Evolutionary conservation across 2,888 invertebrate species (phyloP), one percentile per base, ranked within the genome.

Genomic region (Bombylius discolor): DNA sequence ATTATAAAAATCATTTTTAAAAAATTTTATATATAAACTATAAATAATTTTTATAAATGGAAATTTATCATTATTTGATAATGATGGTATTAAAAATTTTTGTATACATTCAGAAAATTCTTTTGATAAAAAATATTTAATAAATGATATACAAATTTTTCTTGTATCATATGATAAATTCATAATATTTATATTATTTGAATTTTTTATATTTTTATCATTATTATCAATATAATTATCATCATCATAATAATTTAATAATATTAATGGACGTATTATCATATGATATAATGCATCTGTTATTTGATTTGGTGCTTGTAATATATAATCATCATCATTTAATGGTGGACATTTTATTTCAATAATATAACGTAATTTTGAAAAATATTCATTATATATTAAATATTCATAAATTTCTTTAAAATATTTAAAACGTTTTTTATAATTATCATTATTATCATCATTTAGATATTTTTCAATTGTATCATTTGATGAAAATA

Each of bases 201-300:
- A 23, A 23, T 23, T 5, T 11, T 8, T 42, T 39, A 39, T 4
- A 39, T 42, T 42, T 42, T 42, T 42, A 42, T 11, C 4, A 42
- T 42, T 42, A 11, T 11, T 42, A 42, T 42, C 39, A n/a, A n/a
- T n/a, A 42, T 42, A 1, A 36, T 36, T 36, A 36, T 36, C 2
- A 36, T 36, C 4, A 36, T 36, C 9, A 36, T 36, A 6, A 63
- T 60, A 57, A 49, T 62, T 59, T 12, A 82, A 76, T 59, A 84
- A 75, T 42, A 78, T 75, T 55, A 94, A 76, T 0, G 94, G 92
- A 61, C 87, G 79, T 64, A 84, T 79, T 57, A 93, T 81, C 66
- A 94, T 80, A 64, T 86, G 83, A 56, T 89, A 74, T 4, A 91
- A 76, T 59, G 85, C 86, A 46, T 81, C 83, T 8, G 85, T 80